phyloP scores from a whole-genome alignment of 2,888 invertebrate genomes.

The Stenodera caucasica region DNA sequence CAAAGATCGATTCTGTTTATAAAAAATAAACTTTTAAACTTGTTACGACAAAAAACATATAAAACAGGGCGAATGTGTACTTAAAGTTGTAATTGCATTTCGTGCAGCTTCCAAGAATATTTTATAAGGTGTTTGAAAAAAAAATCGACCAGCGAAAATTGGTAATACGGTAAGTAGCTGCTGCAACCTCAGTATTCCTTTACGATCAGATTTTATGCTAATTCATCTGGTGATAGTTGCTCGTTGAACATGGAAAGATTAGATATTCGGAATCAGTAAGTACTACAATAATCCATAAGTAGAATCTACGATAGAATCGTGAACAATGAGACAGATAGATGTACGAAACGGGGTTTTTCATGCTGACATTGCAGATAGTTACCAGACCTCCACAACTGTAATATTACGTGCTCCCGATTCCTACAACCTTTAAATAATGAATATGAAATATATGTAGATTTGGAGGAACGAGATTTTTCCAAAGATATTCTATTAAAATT shows the following conservation, averaged over 20 bases:
- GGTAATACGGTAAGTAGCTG: neutral
- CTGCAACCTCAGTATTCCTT: conserved; percentile 3
- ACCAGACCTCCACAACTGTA: neutral
- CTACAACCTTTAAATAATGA: conserved; percentile 10
- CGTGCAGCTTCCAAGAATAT: no score
- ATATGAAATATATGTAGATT: neutral
- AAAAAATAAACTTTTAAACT: neutral
- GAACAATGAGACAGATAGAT: conserved; percentile 22
- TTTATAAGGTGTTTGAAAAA: no score
- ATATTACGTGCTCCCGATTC: conserved; percentile 17
- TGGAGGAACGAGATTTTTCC: neutral
- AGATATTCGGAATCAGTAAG: conserved; percentile 21
- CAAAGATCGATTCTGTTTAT: no score
- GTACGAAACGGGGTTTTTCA: conserved; percentile 10
- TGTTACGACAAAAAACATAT: no score
- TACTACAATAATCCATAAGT: conserved; percentile 28
- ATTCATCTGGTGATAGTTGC: conserved; percentile 16
- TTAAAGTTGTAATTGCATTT: no score
- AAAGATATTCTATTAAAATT: neutral
- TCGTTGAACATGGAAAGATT: conserved; percentile 17
- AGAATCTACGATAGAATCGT: conserved; percentile 27
- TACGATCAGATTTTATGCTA: conserved; percentile 17
- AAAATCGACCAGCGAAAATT: no score
- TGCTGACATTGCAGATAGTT: conserved; percentile 21
- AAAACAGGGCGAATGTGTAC: no score